Evolutionary conservation across 2,113 vertebrate genomes (phyloP).

Genomic region (Caranx ignobilis): DNA sequence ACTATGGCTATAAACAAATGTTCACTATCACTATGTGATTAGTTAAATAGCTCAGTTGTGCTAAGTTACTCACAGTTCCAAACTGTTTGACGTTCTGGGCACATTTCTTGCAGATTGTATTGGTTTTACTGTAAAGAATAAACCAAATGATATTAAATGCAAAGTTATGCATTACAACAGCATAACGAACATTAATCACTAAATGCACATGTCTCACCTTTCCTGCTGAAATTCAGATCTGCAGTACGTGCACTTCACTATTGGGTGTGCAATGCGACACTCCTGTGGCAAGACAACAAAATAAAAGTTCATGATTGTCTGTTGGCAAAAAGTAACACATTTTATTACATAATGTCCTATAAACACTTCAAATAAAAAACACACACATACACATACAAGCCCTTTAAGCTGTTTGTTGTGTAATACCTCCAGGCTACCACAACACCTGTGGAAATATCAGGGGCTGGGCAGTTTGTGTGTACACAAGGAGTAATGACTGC

Average conservation of each 20-base stretch:
- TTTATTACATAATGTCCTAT: background rate
- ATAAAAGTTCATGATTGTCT: background rate
- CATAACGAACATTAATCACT: background rate
- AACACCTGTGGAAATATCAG: conserved; percentile 15
- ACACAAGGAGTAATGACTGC: background rate
- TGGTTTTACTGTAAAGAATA: conserved; percentile 91
- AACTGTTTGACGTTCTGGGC: conserved; percentile 99
- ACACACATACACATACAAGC: background rate
- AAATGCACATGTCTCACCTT: conserved; percentile 84
- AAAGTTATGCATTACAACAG: background rate
- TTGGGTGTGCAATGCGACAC: conserved; percentile 97
- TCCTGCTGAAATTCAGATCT: conserved; percentile 98
- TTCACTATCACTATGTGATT: background rate
- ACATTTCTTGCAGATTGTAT: conserved; percentile 99
- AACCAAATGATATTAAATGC: background rate
- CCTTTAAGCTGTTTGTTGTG: background rate
- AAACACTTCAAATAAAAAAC: background rate
- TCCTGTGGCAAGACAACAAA: conserved; percentile 84
- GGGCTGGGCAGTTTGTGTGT: background rate
- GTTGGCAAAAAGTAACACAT: background rate
- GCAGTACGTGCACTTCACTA: conserved; percentile 98
- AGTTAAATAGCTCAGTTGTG: no score
- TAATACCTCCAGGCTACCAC: background rate
- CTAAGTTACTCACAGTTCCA: conserved; percentile 90
- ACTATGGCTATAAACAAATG: background rate